Percentiles rank a stretch among this genome's conserved stretches.
Evolutionary conservation across 2,113 vertebrate genomes (phyloP).

Genomic region (Opisthocomus hoazin): DNA sequence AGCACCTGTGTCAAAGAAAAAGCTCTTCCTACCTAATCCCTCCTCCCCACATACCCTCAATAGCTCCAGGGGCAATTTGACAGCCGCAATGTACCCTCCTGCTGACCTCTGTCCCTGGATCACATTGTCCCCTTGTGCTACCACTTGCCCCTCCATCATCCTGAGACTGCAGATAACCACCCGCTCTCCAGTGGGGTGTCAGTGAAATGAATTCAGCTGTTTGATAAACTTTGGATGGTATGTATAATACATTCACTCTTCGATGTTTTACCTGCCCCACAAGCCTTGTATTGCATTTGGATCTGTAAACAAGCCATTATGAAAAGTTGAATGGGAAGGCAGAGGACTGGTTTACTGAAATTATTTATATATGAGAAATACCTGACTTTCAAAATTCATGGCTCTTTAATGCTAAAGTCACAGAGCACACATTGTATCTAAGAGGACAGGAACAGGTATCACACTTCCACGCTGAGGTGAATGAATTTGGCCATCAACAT

Average conservation of each 20-base stretch:
- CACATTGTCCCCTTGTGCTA: background rate
- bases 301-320: slow-evolving; percentile 4
- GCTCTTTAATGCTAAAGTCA: background rate
- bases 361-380: slow-evolving; percentile 42
- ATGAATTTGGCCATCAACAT: slow-evolving; percentile 6
- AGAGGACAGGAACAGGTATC: background rate
- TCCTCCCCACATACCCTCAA: background rate
- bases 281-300: background rate
- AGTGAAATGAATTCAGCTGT: background rate
- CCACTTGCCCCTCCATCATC: background rate
- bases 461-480: background rate
- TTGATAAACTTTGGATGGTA: background rate
- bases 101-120: background rate
- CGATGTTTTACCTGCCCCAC: background rate
- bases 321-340: background rate
- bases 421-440: background rate
- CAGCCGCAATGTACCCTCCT: background rate
- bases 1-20: background rate
- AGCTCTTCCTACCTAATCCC: background rate
- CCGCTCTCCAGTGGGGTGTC: background rate
- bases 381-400: slow-evolving; percentile 5
- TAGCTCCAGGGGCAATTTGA: background rate
- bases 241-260: background rate
- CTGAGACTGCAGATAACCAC: fast-evolving
- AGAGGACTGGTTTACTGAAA: slow-evolving; percentile 11